Conservation (phyloP, 2,797 vertebrate genomes). For the Otus scops region DNA sequence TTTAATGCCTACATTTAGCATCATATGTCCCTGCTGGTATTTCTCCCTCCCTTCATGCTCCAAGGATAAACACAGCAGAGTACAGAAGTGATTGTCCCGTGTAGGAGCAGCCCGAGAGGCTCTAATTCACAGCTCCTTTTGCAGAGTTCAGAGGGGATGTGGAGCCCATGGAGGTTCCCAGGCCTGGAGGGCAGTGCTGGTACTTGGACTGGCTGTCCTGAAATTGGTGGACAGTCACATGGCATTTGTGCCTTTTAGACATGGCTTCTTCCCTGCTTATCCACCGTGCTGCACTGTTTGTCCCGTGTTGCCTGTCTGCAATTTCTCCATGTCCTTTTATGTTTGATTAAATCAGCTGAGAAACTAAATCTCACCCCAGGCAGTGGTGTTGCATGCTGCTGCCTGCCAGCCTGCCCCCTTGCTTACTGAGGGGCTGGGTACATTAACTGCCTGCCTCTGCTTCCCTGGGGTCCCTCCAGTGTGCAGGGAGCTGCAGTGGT, state of each 20-base stretch:
- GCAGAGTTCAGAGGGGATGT: background rate
- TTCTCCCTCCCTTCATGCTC: background rate
- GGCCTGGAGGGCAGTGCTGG: background rate
- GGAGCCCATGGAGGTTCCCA: background rate
- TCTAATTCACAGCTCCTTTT: background rate
- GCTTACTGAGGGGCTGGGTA: background rate
- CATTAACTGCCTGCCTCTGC: fast-evolving
- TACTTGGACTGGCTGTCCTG: background rate
- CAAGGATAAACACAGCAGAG: background rate
- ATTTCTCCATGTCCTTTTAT: background rate
- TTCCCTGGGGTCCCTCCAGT: background rate
- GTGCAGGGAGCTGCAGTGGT: background rate
- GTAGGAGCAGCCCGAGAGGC: background rate
- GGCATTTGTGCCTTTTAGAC: background rate
- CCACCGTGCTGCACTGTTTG: background rate
- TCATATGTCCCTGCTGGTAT: background rate
- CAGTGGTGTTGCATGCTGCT: background rate
- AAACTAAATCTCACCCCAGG: background rate
- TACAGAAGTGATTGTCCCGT: fast-evolving
- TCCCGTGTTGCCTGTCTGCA: background rate
- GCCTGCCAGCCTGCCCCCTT: background rate
- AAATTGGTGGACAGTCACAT: background rate
- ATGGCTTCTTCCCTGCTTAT: background rate
- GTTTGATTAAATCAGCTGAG: background rate
- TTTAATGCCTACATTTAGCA: too few species aligned